Evolutionary conservation across 1,140 invertebrate genomes (phyloP).

Genomic region (Aphelenchoides fujianensis): DNA sequence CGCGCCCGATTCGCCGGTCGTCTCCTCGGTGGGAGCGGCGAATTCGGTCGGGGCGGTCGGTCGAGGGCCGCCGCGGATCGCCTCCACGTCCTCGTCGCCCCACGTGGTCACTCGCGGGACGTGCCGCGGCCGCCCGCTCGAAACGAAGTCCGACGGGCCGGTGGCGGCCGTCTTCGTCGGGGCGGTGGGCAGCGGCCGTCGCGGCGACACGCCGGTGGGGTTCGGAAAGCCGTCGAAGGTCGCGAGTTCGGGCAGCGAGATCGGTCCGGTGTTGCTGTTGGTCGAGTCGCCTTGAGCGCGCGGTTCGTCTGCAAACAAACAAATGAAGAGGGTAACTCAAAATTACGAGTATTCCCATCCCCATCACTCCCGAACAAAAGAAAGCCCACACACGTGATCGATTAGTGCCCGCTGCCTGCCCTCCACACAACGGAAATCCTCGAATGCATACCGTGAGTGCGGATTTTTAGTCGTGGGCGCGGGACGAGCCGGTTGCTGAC

Average conservation of each 20-base stretch:
- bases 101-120: constrained; percentile 5
- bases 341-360: neutral
- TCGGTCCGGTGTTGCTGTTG: constrained; percentile 22
- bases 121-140: constrained; percentile 11
- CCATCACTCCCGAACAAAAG: neutral
- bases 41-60: neutral
- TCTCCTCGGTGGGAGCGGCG: constrained; percentile 18
- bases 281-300: constrained; percentile 21
- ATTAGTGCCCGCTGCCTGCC: too few species aligned
- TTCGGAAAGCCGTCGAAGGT: constrained; percentile 12
- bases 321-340: neutral
- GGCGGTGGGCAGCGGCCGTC: constrained; percentile 14
- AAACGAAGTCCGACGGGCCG: neutral
- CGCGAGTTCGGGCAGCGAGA: constrained; percentile 28
- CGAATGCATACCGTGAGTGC: constrained; percentile 34
- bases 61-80: neutral
- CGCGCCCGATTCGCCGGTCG: neutral
- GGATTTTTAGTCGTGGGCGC: constrained; percentile 39
- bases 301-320: constrained; percentile 24
- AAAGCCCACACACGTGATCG: neutral
- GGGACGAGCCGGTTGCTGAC: constrained; percentile 43
- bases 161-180: neutral
- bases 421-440: too few species aligned
- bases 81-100: constrained; percentile 11
- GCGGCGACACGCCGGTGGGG: constrained; percentile 22